Percentiles rank a stretch among this genome's conserved stretches.
phyloP scores from a whole-genome alignment of 2,888 invertebrate genomes.

The Tanypteryx hageni region DNA sequence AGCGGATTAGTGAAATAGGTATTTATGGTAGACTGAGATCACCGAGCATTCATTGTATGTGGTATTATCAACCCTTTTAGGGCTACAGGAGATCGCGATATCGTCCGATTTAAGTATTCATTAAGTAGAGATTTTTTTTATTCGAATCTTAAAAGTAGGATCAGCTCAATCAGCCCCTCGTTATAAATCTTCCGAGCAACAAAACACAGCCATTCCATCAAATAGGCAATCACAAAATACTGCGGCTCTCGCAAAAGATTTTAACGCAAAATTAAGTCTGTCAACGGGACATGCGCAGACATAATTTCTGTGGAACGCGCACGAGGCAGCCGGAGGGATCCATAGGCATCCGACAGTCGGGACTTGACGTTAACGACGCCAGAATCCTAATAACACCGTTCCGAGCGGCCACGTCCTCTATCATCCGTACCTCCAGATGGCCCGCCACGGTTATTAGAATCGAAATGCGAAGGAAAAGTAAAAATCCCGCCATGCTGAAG shows the following conservation, averaged over 20 bases:
- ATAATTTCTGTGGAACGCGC: neutral
- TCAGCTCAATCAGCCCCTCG: neutral
- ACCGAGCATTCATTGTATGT: no score
- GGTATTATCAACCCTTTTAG: no score
- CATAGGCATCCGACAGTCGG: neutral
- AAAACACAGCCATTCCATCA: neutral
- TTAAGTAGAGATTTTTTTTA: no score
- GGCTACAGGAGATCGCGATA: no score
- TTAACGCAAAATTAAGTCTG: neutral
- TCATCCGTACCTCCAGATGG: neutral
- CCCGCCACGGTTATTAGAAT: neutral
- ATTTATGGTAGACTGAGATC: no score
- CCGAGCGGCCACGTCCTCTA: neutral
- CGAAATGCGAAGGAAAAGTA: neutral
- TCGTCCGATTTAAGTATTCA: no score
- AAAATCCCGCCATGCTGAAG: neutral
- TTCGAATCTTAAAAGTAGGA: no score
- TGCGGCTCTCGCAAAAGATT: neutral
- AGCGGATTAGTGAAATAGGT: no score
- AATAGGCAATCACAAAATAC: neutral
- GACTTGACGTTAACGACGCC: neutral
- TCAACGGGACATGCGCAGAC: neutral
- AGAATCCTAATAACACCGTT: slow-evolving; percentile 2
- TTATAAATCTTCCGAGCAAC: neutral
- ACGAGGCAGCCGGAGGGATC: neutral